Conservation (phyloP, 2,888 invertebrate species). For the Autographa pulchrina region DNA sequence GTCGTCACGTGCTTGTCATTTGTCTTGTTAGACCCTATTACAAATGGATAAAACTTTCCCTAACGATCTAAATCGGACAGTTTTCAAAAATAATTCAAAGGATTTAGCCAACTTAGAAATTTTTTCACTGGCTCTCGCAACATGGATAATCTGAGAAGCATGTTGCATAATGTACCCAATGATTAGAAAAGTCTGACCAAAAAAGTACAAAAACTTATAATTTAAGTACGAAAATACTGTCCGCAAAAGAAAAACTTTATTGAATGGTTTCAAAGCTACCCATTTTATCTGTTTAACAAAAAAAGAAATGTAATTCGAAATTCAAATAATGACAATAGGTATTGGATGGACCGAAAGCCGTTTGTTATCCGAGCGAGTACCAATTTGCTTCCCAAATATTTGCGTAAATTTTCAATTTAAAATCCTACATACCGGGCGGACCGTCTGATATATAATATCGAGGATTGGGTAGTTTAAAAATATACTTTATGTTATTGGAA, state of each 20-base stretch:
- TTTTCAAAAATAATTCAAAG: slow-evolving; percentile 6
- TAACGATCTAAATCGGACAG: not conserved
- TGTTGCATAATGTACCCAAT: no score
- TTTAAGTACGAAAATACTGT: not conserved
- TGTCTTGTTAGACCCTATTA: no score
- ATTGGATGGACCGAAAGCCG: slow-evolving; percentile 15
- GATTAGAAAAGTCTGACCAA: no score
- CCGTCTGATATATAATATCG: not conserved
- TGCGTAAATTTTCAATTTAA: slow-evolving; percentile 28
- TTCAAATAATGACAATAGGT: slow-evolving; percentile 20
- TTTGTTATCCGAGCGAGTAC: slow-evolving; percentile 27
- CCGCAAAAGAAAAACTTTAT: not conserved
- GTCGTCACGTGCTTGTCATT: no score
- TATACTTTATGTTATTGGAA: not conserved
- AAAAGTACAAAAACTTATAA: not conserved
- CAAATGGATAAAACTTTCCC: no score
- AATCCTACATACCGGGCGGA: not conserved
- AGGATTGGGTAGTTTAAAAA: not conserved
- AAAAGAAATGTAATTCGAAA: slow-evolving; percentile 10
- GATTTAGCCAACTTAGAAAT: not conserved
- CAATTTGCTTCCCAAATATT: slow-evolving; percentile 33
- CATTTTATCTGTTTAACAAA: not conserved
- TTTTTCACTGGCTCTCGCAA: no score
- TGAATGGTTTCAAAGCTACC: not conserved
- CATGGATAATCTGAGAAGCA: no score